phyloP scores from a whole-genome alignment of 1,140 invertebrate genomes.

The Tetramorium parvispinum region DNA sequence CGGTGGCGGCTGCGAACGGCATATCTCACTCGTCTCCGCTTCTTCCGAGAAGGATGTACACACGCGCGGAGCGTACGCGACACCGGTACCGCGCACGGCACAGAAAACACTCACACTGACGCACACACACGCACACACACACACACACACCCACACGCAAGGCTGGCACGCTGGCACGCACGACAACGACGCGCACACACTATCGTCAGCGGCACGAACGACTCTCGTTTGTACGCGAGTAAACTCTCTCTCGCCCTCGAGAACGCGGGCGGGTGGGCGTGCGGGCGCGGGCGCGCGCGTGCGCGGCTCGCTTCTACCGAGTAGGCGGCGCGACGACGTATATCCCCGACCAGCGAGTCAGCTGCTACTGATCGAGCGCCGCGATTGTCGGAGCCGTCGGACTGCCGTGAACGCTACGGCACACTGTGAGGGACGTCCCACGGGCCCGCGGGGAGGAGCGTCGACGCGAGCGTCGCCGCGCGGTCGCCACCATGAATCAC shows the following conservation, averaged over 20 bases:
- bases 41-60: conserved; percentile 38
- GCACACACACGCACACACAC: too few relatives aligned
- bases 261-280: neutral
- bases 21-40: conserved; percentile 26
- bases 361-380: conserved; percentile 72
- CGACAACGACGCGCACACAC: neutral
- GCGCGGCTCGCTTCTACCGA: conserved; percentile 24
- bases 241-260: conserved; percentile 19
- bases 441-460: conserved; percentile 11
- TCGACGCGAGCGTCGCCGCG: conserved; percentile 57
- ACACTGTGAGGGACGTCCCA: conserved; percentile 37
- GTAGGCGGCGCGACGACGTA: conserved; percentile 28
- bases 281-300: conserved; percentile 1
- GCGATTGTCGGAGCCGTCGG: neutral
- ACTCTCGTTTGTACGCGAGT: conserved; percentile 3
- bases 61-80: neutral
- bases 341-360: conserved; percentile 72
- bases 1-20: neutral
- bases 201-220: neutral
- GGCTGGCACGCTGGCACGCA: neutral
- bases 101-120: neutral
- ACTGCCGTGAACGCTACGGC: conserved; percentile 29
- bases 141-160: neutral
- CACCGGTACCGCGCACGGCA: neutral
- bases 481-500: neutral